Base-by-base conservation (phyloP, 1,140 invertebrate genomes). In the Drosophila equinoxialis region DNA sequence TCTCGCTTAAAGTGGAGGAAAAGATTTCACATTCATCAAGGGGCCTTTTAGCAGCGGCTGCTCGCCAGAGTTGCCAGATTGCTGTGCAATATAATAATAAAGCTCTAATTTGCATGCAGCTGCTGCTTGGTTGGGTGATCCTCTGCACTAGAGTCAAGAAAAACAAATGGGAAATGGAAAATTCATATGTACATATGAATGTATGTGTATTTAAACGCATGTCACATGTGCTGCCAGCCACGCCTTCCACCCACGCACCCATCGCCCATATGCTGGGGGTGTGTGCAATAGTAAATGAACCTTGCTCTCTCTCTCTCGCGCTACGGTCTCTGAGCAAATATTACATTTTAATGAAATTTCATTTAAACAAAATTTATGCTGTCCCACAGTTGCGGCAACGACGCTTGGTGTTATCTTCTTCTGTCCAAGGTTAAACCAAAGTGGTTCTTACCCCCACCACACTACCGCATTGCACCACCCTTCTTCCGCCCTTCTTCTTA, bases 281-380 rank as follows among this genome's bases (percentile, higher is more conserved):
- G 68, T 51, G 26, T 37, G 26, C 20, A 55, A 51, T 60, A 71
- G 65, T 72, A 87, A 82, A 79, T 87, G 83, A 81, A 87, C 76
- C 83, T 65, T 64, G 69, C 39, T 39, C 37, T 39, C 11, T 39
- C 37, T 11, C 26, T 51, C 30, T 30, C 6, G 5, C 8, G 14
- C 6, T 30, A 41, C 7, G 39, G 39, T 14, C 20, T 63, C 14
- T 41, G 14, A 33, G 66, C 83, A 87, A 77, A 77, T 80, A 87
- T 83, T 87, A 79, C 79, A 79, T 79, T 84, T 89, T 83, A 87
- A 87, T 76, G 77, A 89, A 87, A 77, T 83, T 86, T 69, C 68
- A 87, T 89, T 86, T 89, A 74, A 83, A 84, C 77, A 35, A 42
- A 89, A 87, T 79, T 77, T 72, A 79, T 87, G 77, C 72, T 58